A percentile compares a stretch with the other conserved stretches of the same genome.
These are phyloP conservation scores for Bruchidius siliquastri DNA, from an alignment of 2,888 invertebrate species.

Conservation along the genomic window DNA sequence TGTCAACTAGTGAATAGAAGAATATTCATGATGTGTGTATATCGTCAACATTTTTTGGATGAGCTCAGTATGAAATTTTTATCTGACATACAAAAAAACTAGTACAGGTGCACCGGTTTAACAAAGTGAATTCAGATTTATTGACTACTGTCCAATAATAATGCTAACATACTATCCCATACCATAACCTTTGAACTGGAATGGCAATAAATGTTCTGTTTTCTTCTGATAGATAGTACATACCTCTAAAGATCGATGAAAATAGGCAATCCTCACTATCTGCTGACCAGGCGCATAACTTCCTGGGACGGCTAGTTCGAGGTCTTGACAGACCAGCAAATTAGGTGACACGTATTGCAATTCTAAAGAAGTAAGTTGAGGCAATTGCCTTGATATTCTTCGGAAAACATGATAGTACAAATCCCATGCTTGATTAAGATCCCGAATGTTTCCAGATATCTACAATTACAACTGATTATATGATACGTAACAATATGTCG, in stretches of 20 bases:
- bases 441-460: slow-evolving; percentile 79
- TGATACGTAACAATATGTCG: too few species aligned
- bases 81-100: too few species aligned
- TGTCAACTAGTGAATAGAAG: too few species aligned
- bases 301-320: slow-evolving; percentile 96
- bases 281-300: slow-evolving; percentile 92
- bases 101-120: too few species aligned
- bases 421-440: slow-evolving; percentile 98
- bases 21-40: too few species aligned
- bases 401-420: slow-evolving; percentile 98
- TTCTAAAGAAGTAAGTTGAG: slow-evolving; percentile 84
- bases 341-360: slow-evolving; percentile 95
- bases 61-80: too few species aligned
- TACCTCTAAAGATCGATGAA: slow-evolving; percentile 87
- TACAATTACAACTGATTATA: slow-evolving; percentile 43
- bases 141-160: too few species aligned
- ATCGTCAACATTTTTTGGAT: too few species aligned
- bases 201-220: too few species aligned
- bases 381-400: slow-evolving; percentile 90
- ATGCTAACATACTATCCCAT: too few species aligned
- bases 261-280: slow-evolving; percentile 81
- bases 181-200: too few species aligned
- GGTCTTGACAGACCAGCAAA: slow-evolving; percentile 79
- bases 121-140: too few species aligned
- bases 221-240: slow-evolving; percentile 1